These are phyloP conservation scores for Regulus satrapa DNA, from an alignment of 2,113 vertebrate species.

Conservation along the genomic window DNA sequence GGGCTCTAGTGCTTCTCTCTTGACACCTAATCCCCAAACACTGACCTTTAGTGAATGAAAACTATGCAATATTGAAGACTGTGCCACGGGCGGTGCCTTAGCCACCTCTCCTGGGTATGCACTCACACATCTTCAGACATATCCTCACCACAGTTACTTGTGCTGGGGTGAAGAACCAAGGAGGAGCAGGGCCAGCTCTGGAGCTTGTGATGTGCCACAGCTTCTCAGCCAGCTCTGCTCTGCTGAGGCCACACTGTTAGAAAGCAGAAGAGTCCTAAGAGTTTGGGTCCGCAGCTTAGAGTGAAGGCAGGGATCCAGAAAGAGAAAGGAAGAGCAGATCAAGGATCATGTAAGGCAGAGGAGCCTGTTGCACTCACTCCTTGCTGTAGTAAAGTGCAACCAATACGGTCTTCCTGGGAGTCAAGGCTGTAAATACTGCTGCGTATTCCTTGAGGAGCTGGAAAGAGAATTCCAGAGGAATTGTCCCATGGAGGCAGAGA, in stretches of 20 bases:
- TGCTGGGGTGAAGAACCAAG: not conserved
- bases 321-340: not conserved
- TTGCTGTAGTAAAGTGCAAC: not conserved
- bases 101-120: not conserved
- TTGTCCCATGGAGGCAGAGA: not conserved
- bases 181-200: not conserved
- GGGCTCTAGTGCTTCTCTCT: not conserved
- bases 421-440: not conserved
- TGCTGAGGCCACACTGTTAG: not conserved
- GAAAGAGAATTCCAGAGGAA: not conserved
- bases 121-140: not conserved
- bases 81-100: not conserved
- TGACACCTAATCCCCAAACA: not conserved
- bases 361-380: not conserved
- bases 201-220: not conserved
- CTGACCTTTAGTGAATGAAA: not conserved
- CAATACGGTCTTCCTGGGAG: not conserved
- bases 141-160: not conserved
- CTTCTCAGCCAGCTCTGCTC: not conserved
- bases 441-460: not conserved
- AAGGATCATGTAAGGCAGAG: not conserved
- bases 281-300: not conserved
- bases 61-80: constrained; percentile 32
- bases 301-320: not conserved
- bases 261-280: not conserved